Percentiles rank a stretch among this genome's conserved stretches.
phyloP scores from a whole-genome alignment of 2,888 invertebrate species.

The Amblyjoppa proteus region DNA sequence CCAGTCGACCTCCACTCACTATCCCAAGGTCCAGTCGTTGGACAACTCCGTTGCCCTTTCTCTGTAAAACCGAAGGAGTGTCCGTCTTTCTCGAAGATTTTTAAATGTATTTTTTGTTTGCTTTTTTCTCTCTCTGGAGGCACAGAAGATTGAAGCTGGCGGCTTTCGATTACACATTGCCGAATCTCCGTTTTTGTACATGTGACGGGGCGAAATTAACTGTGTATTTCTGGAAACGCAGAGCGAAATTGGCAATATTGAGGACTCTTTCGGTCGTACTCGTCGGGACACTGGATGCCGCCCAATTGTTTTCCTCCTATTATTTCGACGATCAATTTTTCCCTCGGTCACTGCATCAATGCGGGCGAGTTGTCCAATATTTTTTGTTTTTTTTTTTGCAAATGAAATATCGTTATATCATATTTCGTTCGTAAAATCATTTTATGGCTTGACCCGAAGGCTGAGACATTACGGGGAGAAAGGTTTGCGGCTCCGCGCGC shows the following conservation, averaged over 20 bases:
- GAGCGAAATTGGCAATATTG: conserved; percentile 27
- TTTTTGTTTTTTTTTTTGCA: not conserved
- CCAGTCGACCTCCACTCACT: too few species aligned
- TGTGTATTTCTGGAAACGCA: conserved; percentile 1
- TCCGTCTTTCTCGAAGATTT: not conserved
- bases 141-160: too few species aligned
- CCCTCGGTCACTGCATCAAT: conserved; percentile 1
- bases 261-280: not conserved
- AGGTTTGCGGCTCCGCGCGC: conserved; percentile 8
- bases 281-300: not conserved
- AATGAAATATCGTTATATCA: conserved; percentile 2
- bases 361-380: not conserved
- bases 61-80: too few species aligned
- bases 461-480: conserved; percentile 10
- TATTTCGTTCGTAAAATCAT: conserved; percentile 13
- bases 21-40: too few species aligned
- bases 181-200: not conserved
- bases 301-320: not conserved
- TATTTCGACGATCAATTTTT: conserved; percentile 2
- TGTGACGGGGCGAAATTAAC: not conserved
- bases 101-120: not conserved
- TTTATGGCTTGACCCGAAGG: not conserved
- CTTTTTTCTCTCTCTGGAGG: not conserved
- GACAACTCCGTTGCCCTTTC: too few species aligned
- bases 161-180: not conserved